Conservation (phyloP, 2,113 vertebrate species). For the Nansenia antarctica region DNA sequence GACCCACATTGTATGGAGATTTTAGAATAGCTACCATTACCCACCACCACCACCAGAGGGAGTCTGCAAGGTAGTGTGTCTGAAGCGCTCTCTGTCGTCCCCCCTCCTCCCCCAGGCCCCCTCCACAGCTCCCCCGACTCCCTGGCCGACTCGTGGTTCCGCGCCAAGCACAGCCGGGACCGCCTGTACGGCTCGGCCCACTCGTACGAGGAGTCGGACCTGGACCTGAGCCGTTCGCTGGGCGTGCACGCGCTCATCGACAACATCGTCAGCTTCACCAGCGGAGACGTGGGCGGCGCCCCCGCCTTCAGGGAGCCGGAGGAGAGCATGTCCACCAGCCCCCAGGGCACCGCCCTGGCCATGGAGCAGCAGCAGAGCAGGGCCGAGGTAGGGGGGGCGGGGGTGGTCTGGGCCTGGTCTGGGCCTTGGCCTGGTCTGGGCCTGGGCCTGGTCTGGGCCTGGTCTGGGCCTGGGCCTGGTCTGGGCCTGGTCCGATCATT, state of each 20-base stretch:
- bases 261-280: slow-evolving; percentile 93
- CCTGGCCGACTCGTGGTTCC: slow-evolving; percentile 88
- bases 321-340: slow-evolving; percentile 93
- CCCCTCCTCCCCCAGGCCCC: slow-evolving; percentile 52
- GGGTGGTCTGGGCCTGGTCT: too few species aligned
- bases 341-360: slow-evolving; percentile 88
- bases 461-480: too few species aligned
- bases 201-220: slow-evolving; percentile 84
- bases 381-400: slow-evolving; percentile 82
- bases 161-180: slow-evolving; percentile 84
- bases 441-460: too few species aligned
- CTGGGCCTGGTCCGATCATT: too few species aligned
- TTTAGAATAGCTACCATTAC: too few species aligned
- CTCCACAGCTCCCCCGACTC: slow-evolving; percentile 79
- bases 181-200: slow-evolving; percentile 78
- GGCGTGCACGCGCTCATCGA: slow-evolving; percentile 91
- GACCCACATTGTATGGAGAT: background rate
- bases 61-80: slow-evolving; percentile 4
- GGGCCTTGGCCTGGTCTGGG: too few species aligned
- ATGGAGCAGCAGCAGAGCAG: slow-evolving; percentile 96
- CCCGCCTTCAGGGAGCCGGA: slow-evolving; percentile 95
- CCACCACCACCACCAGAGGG: too few species aligned
- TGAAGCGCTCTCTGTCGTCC: slow-evolving; percentile 5
- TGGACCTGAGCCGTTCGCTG: slow-evolving; percentile 85
- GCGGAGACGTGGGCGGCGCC: slow-evolving; percentile 87